Evolutionary conservation across 2,113 vertebrate genomes (phyloP).

Genomic region (Charina bottae): DNA sequence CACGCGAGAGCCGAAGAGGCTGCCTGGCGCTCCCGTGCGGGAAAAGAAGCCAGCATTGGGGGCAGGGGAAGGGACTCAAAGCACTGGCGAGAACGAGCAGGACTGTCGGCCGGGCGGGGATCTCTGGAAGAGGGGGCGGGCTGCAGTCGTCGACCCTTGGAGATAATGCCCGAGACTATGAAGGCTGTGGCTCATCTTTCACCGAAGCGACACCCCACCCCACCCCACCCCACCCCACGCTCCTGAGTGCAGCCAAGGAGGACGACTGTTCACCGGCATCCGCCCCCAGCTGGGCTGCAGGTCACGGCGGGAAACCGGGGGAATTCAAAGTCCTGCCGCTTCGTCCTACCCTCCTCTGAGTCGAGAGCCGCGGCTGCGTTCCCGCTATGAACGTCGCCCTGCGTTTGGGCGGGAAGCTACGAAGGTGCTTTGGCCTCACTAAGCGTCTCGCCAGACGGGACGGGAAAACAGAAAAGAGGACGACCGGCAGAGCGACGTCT

Average conservation of each 20-base stretch:
- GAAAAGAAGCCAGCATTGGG: neutral
- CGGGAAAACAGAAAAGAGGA: neutral
- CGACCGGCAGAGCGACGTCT: constrained; percentile 22
- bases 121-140: neutral
- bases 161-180: neutral
- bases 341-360: neutral
- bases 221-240: neutral
- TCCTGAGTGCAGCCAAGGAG: neutral
- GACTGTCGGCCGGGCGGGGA: neutral
- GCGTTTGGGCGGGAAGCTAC: neutral
- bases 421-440: constrained; percentile 1
- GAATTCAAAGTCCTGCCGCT: neutral
- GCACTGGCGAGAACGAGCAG: neutral
- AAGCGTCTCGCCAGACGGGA: neutral
- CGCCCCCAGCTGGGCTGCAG: neutral
- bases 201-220: neutral
- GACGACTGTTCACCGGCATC: neutral
- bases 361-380: neutral
- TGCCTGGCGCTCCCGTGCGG: neutral
- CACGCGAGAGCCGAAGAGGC: neutral
- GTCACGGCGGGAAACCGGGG: neutral
- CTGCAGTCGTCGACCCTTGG: neutral
- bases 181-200: neutral
- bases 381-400: constrained; percentile 3
- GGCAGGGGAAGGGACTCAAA: neutral